Conservation (phyloP, 2,888 invertebrate species). For the Drosophila mimetica region DNA sequence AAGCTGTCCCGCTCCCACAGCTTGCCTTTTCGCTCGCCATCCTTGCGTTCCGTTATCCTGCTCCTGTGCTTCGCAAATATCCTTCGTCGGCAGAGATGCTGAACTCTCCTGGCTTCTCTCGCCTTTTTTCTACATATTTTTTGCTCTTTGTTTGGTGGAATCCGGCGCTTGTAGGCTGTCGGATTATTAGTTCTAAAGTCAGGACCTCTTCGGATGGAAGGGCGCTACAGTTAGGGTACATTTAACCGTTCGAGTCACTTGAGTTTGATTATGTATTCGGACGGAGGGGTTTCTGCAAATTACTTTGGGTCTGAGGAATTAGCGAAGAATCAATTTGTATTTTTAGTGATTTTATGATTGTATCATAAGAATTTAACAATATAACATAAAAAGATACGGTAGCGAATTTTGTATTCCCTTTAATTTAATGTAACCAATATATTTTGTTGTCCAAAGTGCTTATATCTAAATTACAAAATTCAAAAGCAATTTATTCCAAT, state of each 20-base stretch:
- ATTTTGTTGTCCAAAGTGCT: no score
- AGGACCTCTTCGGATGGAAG: constrained; percentile 66
- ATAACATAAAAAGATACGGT: no score
- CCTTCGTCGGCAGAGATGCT: constrained; percentile 47
- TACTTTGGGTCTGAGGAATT: neutral
- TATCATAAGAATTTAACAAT: neutral
- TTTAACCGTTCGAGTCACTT: constrained; percentile 14
- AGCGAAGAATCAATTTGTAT: neutral
- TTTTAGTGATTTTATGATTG: no score
- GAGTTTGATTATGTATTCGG: neutral
- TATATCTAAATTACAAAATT: no score
- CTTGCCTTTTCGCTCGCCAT: constrained; percentile 34
- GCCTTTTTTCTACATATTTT: constrained; percentile 36
- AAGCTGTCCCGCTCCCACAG: constrained; percentile 52
- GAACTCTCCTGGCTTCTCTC: constrained; percentile 57
- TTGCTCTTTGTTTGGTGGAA: constrained; percentile 41
- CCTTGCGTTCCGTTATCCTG: constrained; percentile 19
- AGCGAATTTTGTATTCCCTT: no score
- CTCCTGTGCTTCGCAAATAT: constrained; percentile 62
- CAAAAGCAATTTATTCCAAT: no score
- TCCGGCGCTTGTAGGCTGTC: constrained; percentile 76
- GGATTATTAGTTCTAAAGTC: constrained; percentile 81
- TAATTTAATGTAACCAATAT: no score
- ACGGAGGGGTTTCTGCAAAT: neutral
- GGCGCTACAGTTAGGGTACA: constrained; percentile 55